Evolutionary conservation across 2,888 invertebrate species (phyloP), one percentile per base, ranked within the genome.

Genomic region (Mythimna lalbum): DNA sequence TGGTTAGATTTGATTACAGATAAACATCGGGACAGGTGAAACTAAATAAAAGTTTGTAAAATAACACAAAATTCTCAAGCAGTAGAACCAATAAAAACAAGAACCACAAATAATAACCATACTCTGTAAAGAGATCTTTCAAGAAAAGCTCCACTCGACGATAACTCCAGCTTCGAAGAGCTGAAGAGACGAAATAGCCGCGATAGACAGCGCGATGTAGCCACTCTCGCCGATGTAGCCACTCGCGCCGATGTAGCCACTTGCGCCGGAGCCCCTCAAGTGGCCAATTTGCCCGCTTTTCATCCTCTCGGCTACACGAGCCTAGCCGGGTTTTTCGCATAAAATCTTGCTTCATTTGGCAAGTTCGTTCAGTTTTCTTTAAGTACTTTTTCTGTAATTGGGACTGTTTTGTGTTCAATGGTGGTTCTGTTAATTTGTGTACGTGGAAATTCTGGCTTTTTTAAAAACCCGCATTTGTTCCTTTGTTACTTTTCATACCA

Each of bases 261-360:
- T 81, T 61, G 52, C 31, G 57, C 57, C 47, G 4, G 66, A 73
- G 70, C n/a, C 62, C 57, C 75, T 85, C 75, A 60, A 86, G 86
- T 83, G 82, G 78, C 87, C 83, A 86, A 86, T 86, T 86, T 86
- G 65, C 74, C 69, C 65, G 70, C 75, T 59, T 64, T 53, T 68
- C 63, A 73, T 63, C 63, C 56, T 60, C 77, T 69, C 73, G 17
- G 27, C 55, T 55, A 56, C 39, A 61, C 21, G 55, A 53, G 57
- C 62, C 59, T 31, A n/a, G 60, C 60, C 61, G 60, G 52, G 63
- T 56, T 73, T 82, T 64, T 63, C 43, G 36, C 69, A 73, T 68
- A 71, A 69, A 69, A 69, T 68, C 69, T 69, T 72, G 60, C 64
- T 74, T 65, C 75, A 73, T 72, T 77, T 79, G 52, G 56, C 31